Base-by-base conservation (phyloP, 92 coral and sea anemone species). In the Umimayanthus chanpuru region DNA sequence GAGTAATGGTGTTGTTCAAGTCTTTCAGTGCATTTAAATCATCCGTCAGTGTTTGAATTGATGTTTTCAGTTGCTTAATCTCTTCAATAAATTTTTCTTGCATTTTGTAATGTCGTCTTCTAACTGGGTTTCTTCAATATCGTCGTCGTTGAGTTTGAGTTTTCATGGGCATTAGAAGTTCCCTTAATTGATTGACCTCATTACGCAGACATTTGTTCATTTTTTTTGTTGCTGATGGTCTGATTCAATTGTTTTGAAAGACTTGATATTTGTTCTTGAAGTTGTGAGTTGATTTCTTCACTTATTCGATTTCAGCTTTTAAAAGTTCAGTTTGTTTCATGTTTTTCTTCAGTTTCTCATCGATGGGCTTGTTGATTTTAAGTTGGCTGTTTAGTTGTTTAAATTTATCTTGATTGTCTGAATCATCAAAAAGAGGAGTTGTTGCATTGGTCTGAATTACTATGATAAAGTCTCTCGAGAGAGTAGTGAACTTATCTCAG, bases 231-330 rank as follows among this genome's bases (percentile, higher is more conserved):
- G 23, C 25, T 80, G 72, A 55, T 55, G 28, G 40, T 80, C 84
- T 18, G 84, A 29, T 50, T 80, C 70, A 30, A 56, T 53, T 80
- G 72, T 80, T 56, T 80, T 80, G 70, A 53, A 30, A 80, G 67
- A 79, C n/a, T 12, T 10, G 82, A 79, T 53, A 50, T 79, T 79
- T 79, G 82, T n/a, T 79, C 82, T 50, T 79, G 82, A 7, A 79
- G 84, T 80, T 50, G 55, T 29, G 71, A 26, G 36, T 53, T 80
- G 70, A 56, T 79, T 80, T 80, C 71, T 53, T 80, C 11, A 80
- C 71, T 58, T 47, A 80, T 29, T 56, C 84, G 6, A 76, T 29
- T 76, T 76, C 81, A 12, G 81, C 29, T 41, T 76, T 41, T 26
- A 80, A 58, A 23, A 50, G 21, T 25, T 56, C 83, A 55, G n/a